These are phyloP conservation scores for Parus major DNA, from an alignment of 2,113 vertebrate genomes.

Conservation along the genomic window DNA sequence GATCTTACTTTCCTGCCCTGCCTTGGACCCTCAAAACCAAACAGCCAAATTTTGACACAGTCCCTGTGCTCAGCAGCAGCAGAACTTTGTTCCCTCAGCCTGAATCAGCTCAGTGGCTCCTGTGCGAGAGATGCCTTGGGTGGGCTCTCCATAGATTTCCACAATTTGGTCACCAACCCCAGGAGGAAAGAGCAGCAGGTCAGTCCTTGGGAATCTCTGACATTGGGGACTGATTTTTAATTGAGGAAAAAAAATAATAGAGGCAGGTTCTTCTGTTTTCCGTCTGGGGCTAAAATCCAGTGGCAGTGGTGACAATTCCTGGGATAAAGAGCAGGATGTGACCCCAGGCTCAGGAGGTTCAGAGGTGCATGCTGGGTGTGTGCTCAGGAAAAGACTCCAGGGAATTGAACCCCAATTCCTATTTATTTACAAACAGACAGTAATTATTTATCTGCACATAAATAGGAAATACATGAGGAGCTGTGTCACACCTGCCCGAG, in stretches of 20 bases:
- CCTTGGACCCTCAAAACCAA: background rate
- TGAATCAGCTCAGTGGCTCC: constrained; percentile 96
- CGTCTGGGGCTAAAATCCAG: background rate
- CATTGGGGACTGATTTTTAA: fast-evolving
- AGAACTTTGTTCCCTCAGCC: constrained; percentile 86
- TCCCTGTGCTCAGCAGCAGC: background rate
- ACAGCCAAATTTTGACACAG: background rate
- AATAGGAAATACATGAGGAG: too few species aligned
- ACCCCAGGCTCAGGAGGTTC: too few species aligned
- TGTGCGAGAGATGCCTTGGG: constrained; percentile 92
- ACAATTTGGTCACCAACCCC: constrained; percentile 97
- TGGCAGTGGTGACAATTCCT: background rate
- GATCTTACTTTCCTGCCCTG: background rate
- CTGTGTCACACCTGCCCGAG: too few species aligned
- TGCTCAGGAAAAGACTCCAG: too few species aligned
- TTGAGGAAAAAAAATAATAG: background rate
- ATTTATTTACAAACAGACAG: background rate
- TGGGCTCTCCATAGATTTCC: constrained; percentile 92
- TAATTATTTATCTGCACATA: too few species aligned
- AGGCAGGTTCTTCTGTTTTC: background rate
- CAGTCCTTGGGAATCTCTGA: background rate
- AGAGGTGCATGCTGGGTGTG: too few species aligned
- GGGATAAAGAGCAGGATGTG: fast-evolving
- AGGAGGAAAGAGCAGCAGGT: background rate
- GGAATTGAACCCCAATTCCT: background rate